Conservation (phyloP, 2,113 vertebrate species). For the Osmerus mordax region DNA sequence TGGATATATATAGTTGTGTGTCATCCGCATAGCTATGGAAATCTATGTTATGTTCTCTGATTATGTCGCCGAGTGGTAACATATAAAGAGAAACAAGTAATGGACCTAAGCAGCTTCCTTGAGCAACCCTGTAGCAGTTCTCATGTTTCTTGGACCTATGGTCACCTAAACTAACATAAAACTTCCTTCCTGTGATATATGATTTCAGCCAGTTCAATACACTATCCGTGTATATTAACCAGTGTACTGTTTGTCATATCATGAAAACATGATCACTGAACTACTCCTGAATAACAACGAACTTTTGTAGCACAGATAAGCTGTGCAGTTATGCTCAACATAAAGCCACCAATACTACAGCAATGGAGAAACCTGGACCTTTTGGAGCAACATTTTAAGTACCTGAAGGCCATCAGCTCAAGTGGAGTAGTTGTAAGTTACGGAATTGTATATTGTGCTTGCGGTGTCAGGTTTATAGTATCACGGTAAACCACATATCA, state of each 20-base stretch:
- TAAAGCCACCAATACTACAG: constrained; percentile 28
- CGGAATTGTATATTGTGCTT: constrained; percentile 40
- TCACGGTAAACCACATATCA: constrained; percentile 54
- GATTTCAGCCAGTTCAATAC: too few species aligned
- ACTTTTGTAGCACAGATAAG: constrained; percentile 18
- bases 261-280: constrained; percentile 20
- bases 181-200: too few species aligned
- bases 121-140: too few species aligned
- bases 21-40: too few species aligned
- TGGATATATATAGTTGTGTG: too few species aligned
- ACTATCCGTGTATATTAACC: too few species aligned
- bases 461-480: constrained; percentile 48
- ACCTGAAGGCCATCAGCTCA: constrained; percentile 39
- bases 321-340: constrained; percentile 14
- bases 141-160: too few species aligned
- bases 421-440: constrained; percentile 25
- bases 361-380: constrained; percentile 15
- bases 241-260: constrained; percentile 38
- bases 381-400: constrained; percentile 48
- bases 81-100: too few species aligned
- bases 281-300: constrained; percentile 31
- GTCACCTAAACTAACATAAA: too few species aligned
- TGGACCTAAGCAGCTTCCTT: too few species aligned
- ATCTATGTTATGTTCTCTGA: too few species aligned
- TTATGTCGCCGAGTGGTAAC: too few species aligned